Conservation (phyloP, 2,113 vertebrate genomes). For the Chionis minor region DNA sequence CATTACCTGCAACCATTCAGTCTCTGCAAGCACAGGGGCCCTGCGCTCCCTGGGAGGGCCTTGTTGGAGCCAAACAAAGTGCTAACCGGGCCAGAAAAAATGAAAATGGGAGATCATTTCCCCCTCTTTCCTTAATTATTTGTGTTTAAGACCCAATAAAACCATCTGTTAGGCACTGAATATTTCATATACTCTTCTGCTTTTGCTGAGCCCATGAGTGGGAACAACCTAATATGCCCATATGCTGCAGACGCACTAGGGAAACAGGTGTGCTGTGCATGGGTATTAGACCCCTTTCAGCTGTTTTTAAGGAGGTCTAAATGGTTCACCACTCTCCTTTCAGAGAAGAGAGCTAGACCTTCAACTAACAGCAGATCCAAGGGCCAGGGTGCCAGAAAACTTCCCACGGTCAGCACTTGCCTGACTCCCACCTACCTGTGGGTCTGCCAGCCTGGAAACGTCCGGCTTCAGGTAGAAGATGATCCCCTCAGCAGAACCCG, state of each 20-base stretch:
- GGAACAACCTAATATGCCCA: neutral
- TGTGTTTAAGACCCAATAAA: slow-evolving; percentile 16
- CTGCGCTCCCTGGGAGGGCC: neutral
- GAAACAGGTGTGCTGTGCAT: neutral
- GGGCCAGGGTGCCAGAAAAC: neutral
- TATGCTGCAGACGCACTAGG: neutral
- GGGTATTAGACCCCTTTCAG: neutral
- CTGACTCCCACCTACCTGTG: slow-evolving; percentile 79
- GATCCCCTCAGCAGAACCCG: slow-evolving; percentile 87
- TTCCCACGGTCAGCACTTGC: neutral
- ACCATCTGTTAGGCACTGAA: neutral
- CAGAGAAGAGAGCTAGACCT: neutral
- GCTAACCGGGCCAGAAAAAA: neutral
- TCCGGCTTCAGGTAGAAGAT: slow-evolving; percentile 93
- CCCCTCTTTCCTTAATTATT: neutral
- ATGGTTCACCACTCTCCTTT: neutral
- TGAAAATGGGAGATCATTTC: neutral
- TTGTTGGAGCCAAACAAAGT: neutral
- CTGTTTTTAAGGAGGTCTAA: neutral
- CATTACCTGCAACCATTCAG: fast-evolving
- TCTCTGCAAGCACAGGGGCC: neutral
- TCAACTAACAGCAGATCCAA: neutral
- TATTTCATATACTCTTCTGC: neutral
- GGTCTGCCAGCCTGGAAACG: slow-evolving; percentile 84
- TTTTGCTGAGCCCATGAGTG: neutral